Evolutionary conservation across 2,797 vertebrate species (phyloP).

Genomic region (Dryobates pubescens): DNA sequence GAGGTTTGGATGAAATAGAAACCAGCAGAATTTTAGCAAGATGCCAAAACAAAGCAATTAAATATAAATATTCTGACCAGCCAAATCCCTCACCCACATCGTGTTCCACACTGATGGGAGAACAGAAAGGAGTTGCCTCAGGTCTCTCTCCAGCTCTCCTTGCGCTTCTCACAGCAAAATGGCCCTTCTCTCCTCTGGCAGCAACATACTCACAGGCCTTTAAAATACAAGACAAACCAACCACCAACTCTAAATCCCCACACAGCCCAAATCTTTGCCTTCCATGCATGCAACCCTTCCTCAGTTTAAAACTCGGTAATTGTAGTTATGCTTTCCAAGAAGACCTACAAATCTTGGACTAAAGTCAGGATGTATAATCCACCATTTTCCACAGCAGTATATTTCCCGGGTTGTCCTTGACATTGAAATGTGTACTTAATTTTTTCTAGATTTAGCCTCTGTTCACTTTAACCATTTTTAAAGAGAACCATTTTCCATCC

Average conservation of each 20-base stretch:
- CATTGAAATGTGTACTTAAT: neutral
- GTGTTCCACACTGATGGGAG: neutral
- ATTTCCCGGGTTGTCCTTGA: neutral
- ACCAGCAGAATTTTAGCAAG: conserved; percentile 20
- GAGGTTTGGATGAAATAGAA: conserved; percentile 19
- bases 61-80: conserved; percentile 24
- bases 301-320: neutral
- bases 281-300: neutral
- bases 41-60: conserved; percentile 34
- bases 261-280: neutral
- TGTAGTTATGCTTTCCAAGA: neutral
- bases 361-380: neutral
- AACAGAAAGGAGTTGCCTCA: neutral
- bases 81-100: neutral
- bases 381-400: neutral
- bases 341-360: neutral
- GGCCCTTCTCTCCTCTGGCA: neutral
- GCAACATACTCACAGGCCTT: neutral
- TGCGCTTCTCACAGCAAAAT: neutral
- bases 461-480: neutral
- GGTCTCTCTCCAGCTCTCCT: neutral
- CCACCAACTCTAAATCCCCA: fast-evolving
- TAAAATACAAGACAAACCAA: neutral
- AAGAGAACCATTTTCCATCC: neutral
- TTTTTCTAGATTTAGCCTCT: neutral